These are phyloP conservation scores for Strix aluco DNA, from an alignment of 2,113 vertebrate species.

Conservation along the genomic window DNA sequence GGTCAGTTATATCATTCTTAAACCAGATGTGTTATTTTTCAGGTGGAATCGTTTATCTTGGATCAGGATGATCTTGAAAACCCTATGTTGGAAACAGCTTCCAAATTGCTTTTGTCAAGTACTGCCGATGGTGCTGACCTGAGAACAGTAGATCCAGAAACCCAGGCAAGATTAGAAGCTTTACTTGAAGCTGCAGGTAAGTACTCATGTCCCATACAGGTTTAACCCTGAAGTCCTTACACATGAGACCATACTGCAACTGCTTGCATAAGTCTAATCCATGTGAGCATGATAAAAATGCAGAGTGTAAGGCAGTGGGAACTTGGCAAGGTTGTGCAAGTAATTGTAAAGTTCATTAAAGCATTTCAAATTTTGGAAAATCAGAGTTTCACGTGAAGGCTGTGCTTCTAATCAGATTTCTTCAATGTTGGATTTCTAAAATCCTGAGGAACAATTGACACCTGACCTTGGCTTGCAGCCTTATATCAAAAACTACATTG, in stretches of 20 bases:
- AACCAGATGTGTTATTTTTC: not conserved
- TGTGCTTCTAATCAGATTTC: fast-evolving
- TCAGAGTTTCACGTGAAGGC: not conserved
- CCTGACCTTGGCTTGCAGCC: no score
- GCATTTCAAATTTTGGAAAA: not conserved
- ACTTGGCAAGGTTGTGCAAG: not conserved
- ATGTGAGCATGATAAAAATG: not conserved
- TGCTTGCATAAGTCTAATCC: not conserved
- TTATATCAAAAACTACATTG: not conserved
- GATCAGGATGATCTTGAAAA: slow-evolving; percentile 99
- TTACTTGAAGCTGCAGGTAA: slow-evolving; percentile 97
- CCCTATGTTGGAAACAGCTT: slow-evolving; percentile 97
- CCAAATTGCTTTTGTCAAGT: slow-evolving; percentile 94
- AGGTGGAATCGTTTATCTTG: slow-evolving; percentile 99
- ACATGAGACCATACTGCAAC: fast-evolving
- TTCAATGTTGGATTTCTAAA: fast-evolving
- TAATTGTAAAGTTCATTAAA: fast-evolving
- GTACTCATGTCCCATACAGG: not conserved
- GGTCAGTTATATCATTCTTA: not conserved
- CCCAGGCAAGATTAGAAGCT: slow-evolving; percentile 95
- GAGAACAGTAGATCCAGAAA: slow-evolving; percentile 97
- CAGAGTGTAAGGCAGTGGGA: fast-evolving
- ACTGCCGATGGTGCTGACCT: slow-evolving; percentile 95
- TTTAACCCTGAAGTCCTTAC: not conserved
- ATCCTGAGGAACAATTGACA: not conserved